phyloP scores from a whole-genome alignment of 1,140 invertebrate species.

The Phenacoccus solenopsis region DNA sequence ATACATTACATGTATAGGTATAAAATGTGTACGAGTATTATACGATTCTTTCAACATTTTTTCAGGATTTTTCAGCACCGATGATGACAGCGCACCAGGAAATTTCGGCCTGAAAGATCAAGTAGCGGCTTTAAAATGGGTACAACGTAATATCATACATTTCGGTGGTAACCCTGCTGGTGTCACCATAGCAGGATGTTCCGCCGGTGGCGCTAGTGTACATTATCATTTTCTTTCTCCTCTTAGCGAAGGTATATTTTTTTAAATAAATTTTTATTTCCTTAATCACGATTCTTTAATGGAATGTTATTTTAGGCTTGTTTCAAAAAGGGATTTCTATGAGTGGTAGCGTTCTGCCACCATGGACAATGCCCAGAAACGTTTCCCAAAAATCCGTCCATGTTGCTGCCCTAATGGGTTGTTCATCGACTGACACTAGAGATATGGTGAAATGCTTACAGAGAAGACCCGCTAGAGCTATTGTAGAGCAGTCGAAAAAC shows the following conservation, averaged over 20 bases:
- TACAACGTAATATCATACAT: conserved; percentile 42
- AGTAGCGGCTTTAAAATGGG: conserved; percentile 46
- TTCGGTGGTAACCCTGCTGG: conserved; percentile 47
- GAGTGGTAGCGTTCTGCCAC: conserved; percentile 49
- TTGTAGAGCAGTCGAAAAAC: conserved; percentile 31
- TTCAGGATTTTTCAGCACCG: conserved; percentile 42
- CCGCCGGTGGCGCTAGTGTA: conserved; percentile 46
- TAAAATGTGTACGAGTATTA: neutral
- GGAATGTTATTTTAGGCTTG: conserved; percentile 23
- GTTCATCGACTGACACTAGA: conserved; percentile 40
- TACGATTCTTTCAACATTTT: neutral
- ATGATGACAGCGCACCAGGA: conserved; percentile 40
- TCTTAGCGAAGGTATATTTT: conserved; percentile 25
- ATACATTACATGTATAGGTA: neutral
- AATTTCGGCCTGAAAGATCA: conserved; percentile 55
- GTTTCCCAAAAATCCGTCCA: conserved; percentile 50
- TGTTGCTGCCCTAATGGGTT: conserved; percentile 52
- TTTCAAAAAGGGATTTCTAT: conserved; percentile 25
- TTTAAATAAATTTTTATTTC: too few species aligned
- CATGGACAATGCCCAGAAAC: conserved; percentile 55
- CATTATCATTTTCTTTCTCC: conserved; percentile 49
- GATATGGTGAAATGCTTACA: conserved; percentile 59
- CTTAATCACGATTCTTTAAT: too few species aligned
- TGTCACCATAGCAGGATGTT: conserved; percentile 41
- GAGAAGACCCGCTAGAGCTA: conserved; percentile 41